Conservation (phyloP, 2,797 vertebrate species). For the Prionace glauca region DNA sequence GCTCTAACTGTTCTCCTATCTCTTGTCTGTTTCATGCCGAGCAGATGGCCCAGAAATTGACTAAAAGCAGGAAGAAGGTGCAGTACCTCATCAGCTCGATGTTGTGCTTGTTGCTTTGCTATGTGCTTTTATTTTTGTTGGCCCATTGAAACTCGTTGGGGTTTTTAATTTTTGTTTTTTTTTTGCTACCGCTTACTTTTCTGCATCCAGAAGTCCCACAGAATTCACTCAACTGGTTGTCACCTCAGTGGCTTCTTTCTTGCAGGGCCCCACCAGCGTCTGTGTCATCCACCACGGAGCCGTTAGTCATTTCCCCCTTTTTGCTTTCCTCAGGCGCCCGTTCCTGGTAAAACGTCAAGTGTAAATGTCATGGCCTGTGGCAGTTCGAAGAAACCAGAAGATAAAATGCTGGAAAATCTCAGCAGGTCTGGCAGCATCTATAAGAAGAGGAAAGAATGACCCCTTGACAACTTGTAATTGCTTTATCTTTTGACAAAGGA, state of each 20-base stretch:
- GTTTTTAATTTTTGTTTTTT: constrained; percentile 42
- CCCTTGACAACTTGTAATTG: too few species aligned
- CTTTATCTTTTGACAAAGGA: too few species aligned
- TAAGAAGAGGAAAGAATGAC: too few species aligned
- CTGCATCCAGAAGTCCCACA: constrained; percentile 71
- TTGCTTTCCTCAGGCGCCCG: background rate
- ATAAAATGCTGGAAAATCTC: too few species aligned
- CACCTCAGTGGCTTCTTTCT: background rate
- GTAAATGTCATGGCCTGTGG: background rate
- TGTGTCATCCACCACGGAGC: background rate
- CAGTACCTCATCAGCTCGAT: constrained; percentile 73
- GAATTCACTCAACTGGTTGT: too few species aligned
- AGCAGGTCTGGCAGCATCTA: too few species aligned
- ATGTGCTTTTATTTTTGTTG: constrained; percentile 25
- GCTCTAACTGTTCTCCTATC: constrained; percentile 75
- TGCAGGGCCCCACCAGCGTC: background rate
- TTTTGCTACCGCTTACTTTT: constrained; percentile 53
- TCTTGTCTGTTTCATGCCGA: constrained; percentile 73
- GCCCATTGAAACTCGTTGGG: constrained; percentile 44
- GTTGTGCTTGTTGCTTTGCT: constrained; percentile 55
- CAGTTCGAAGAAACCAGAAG: background rate
- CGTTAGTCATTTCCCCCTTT: background rate
- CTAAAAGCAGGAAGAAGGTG: constrained; percentile 98
- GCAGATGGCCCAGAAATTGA: constrained; percentile 97
- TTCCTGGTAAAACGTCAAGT: background rate